Evolutionary conservation across 2,888 invertebrate species (phyloP).

Genomic region (Amaurobius ferox): DNA sequence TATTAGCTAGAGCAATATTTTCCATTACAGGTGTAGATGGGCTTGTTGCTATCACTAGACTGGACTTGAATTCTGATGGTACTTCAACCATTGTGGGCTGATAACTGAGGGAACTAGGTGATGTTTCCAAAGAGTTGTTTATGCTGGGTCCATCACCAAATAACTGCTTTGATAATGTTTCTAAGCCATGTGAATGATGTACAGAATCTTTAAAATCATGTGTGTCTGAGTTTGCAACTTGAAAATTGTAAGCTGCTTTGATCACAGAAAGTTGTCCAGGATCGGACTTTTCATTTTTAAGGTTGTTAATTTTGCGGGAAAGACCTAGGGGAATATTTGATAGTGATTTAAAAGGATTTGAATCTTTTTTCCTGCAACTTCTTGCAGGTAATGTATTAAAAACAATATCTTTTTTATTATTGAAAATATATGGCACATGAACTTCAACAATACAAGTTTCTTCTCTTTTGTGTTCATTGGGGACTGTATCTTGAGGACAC

Average conservation of each 20-base stretch:
- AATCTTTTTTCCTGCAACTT: slow-evolving; percentile 58
- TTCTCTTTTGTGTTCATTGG: slow-evolving; percentile 53
- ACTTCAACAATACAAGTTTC: slow-evolving; percentile 73
- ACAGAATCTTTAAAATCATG: slow-evolving; percentile 11
- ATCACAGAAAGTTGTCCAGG: slow-evolving; percentile 70
- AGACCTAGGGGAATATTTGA: slow-evolving; percentile 73
- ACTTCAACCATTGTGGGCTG: slow-evolving; percentile 71
- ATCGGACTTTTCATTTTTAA: slow-evolving; percentile 53
- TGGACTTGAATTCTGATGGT: slow-evolving; percentile 70
- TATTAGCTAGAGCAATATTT: slow-evolving; percentile 46
- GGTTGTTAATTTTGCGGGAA: slow-evolving; percentile 59
- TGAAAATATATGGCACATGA: slow-evolving; percentile 72
- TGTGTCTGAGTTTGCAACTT: slow-evolving; percentile 7
- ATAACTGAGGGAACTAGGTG: slow-evolving; percentile 61
- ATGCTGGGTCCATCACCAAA: slow-evolving; percentile 37
- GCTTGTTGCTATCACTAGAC: slow-evolving; percentile 67
- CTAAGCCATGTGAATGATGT: slow-evolving; percentile 19
- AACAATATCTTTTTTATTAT: slow-evolving; percentile 66
- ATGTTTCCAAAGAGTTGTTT: slow-evolving; percentile 34
- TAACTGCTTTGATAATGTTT: slow-evolving; percentile 49
- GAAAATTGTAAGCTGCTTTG: slow-evolving; percentile 35
- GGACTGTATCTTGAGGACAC: slow-evolving; percentile 36
- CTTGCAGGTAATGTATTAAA: slow-evolving; percentile 73
- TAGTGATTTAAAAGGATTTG: slow-evolving; percentile 72
- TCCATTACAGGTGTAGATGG: slow-evolving; percentile 67